phyloP scores from a whole-genome alignment of 2,113 vertebrate genomes.

The Hemicordylus capensis region DNA sequence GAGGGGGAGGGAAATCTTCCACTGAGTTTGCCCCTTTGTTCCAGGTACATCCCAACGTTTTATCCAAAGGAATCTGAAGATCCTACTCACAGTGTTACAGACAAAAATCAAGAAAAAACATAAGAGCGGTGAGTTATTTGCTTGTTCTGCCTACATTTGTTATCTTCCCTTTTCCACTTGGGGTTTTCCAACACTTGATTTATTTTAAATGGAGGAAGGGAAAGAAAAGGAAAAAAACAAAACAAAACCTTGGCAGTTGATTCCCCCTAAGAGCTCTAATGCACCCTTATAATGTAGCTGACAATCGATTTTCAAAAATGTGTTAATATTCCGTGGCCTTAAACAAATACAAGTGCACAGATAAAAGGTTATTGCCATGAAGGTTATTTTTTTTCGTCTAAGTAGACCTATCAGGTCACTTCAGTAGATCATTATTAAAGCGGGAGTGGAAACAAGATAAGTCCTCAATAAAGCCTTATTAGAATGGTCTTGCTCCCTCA shows the following conservation, averaged over 20 bases:
- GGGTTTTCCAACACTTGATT: conserved; percentile 39
- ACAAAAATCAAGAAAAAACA: conserved; percentile 74
- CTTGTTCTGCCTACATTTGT: not conserved
- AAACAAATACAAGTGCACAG: conserved; percentile 21
- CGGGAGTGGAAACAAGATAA: not conserved
- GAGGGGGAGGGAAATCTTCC: conserved; percentile 26
- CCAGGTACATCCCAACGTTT: conserved; percentile 68
- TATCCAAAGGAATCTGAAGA: conserved; percentile 70
- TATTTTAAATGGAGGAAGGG: conserved; percentile 46
- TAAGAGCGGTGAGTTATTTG: conserved; percentile 69
- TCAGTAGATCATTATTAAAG: not conserved
- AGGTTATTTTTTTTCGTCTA: not conserved
- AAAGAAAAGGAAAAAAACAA: not conserved
- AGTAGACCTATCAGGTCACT: not conserved
- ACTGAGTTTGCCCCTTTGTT: conserved; percentile 75
- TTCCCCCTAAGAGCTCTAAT: conserved; percentile 22
- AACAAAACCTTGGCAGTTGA: conserved; percentile 17
- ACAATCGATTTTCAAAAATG: conserved; percentile 58
- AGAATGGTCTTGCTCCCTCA: not conserved
- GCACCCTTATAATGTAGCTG: conserved; percentile 45
- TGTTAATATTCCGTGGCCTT: conserved; percentile 50
- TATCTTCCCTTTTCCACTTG: conserved; percentile 19
- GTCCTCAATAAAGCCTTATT: not conserved
- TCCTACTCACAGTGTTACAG: conserved; percentile 69
- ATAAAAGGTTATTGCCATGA: not conserved